Base-by-base conservation (phyloP, 1,140 invertebrate species). In the Elymnias hypermnestra region DNA sequence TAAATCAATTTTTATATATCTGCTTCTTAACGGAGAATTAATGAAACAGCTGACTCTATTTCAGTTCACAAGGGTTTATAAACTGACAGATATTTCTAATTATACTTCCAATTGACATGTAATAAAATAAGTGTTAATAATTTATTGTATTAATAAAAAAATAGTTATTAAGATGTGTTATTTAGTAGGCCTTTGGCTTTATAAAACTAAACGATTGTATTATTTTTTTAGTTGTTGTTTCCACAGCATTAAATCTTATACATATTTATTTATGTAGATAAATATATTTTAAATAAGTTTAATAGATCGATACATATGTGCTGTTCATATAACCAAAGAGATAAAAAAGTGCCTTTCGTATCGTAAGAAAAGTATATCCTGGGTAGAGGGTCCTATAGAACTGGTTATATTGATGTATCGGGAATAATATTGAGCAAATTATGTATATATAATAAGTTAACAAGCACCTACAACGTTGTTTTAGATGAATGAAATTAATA, bases 281-380 rank as follows among this genome's bases (percentile, higher is more conserved):
- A 17, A 9, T 41, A n/a, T n/a, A 41, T 41, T 28, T 8, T 28
- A 28, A 26, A 28, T 25, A 40, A 10, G 5, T 39, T 35, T 10
- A 14, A 21, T 15, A 8, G 12, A 40, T 23, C 26, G 31, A 47
- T 54, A 42, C 42, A 44, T 26, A 48, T 26, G 38, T 43, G 41
- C 37, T 18, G 33, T 42, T 44, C 33, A 23, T 47, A 40, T 48
- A 38, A 61, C 50, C 50, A 61, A 61, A 61, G 53, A 52, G 47
- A 53, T 50, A 53, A 40, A 33, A 46, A 29, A 61, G 58, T 61
- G 58, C 54, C 53, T 61, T 60, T 21, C 47, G 41, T 56, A 33
- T 47, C 35, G 48, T 51, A 52, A 51, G 29, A 33, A 33, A 12
- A 31, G 26, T 5, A n/a, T 29, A 15, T 17, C 22, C 9, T n/a